These are phyloP conservation scores for Mesitornis unicolor DNA, from an alignment of 2,113 vertebrate species.

Conservation along the genomic window DNA sequence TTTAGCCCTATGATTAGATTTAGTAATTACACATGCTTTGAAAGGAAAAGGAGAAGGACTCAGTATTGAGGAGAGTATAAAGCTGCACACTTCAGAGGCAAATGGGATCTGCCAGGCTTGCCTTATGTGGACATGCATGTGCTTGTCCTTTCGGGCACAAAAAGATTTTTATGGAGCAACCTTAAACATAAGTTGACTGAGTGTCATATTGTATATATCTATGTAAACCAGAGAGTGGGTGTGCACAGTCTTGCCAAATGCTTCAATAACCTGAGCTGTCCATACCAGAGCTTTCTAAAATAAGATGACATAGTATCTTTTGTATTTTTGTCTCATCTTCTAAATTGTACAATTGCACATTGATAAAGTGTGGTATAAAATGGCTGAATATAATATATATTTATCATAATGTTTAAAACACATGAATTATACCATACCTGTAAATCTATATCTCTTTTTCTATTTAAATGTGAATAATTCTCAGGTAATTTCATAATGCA, in stretches of 20 bases:
- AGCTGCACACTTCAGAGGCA: neutral
- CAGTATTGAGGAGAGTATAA: neutral
- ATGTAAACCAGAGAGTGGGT: neutral
- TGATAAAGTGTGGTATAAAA: neutral
- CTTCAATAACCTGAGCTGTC: neutral
- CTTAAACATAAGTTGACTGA: neutral
- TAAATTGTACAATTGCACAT: neutral
- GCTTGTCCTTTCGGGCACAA: neutral
- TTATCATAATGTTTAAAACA: neutral
- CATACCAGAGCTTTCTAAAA: neutral
- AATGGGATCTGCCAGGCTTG: neutral
- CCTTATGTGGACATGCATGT: neutral
- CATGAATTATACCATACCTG: neutral
- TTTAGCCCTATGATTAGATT: neutral
- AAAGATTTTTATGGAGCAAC: neutral
- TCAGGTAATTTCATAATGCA: neutral
- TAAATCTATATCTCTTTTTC: neutral
- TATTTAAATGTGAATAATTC: neutral
- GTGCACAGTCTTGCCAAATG: neutral
- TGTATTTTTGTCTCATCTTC: neutral
- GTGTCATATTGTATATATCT: neutral
- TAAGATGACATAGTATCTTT: neutral
- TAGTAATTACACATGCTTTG: neutral
- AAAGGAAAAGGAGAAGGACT: neutral
- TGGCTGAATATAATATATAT: neutral